A percentile compares a stretch with the other conserved stretches of the same genome.
phyloP scores from a whole-genome alignment of 2,113 vertebrate genomes.

The Triplophysa tibetana region DNA sequence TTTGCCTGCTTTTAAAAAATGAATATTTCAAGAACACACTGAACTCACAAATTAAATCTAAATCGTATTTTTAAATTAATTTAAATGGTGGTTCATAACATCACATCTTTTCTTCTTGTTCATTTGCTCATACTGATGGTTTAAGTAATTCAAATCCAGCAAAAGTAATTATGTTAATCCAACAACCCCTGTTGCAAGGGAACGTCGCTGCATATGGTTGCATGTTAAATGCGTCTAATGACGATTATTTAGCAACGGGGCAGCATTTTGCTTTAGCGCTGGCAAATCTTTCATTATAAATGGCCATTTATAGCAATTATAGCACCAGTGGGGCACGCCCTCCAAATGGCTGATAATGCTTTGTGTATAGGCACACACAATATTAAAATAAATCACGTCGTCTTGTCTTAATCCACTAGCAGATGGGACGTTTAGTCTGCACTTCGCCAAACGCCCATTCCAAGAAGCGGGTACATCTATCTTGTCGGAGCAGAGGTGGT shows the following conservation, averaged over 20 bases:
- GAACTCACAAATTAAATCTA: too few relatives aligned
- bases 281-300: conserved; percentile 39
- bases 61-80: too few relatives aligned
- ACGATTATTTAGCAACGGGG: conserved; percentile 31
- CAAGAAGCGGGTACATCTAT: conserved; percentile 45
- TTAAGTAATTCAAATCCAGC: conserved; percentile 46
- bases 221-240: conserved; percentile 13
- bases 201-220: background rate
- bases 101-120: conserved; percentile 21
- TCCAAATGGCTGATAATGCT: conserved; percentile 46
- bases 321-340: conserved; percentile 34
- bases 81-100: conserved; percentile 12
- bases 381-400: conserved; percentile 54
- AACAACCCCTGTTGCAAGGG: background rate
- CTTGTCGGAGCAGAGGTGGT: conserved; percentile 43
- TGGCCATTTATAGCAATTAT: conserved; percentile 48
- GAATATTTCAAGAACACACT: background rate
- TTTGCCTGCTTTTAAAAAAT: too few relatives aligned
- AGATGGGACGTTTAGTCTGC: conserved; percentile 54
- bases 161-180: conserved; percentile 48
- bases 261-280: conserved; percentile 9
- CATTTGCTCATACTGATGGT: conserved; percentile 14
- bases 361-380: conserved; percentile 46
- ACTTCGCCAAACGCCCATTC: background rate
- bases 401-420: conserved; percentile 28